These are phyloP conservation scores for Pandemis corylana DNA, from an alignment of 2,888 invertebrate genomes.

Conservation along the genomic window DNA sequence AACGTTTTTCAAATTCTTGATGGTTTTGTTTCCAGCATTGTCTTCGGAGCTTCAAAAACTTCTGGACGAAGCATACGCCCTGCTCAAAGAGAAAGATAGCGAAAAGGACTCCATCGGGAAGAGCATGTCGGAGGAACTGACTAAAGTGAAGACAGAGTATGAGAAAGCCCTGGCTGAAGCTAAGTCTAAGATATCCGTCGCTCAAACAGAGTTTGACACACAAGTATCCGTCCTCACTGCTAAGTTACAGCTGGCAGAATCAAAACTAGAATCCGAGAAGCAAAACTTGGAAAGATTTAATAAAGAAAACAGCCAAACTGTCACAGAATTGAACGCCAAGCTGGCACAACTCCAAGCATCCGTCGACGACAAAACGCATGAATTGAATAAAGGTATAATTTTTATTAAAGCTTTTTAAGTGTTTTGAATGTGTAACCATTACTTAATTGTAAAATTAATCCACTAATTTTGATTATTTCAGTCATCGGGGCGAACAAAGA, in stretches of 20 bases:
- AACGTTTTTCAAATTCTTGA: background rate
- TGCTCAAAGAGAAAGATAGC: constrained; percentile 80
- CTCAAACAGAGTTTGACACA: constrained; percentile 85
- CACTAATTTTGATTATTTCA: constrained; percentile 53
- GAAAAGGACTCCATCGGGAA: constrained; percentile 81
- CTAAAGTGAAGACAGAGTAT: constrained; percentile 77
- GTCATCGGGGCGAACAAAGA: constrained; percentile 77
- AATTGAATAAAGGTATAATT: constrained; percentile 79
- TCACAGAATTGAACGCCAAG: constrained; percentile 78
- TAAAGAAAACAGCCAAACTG: constrained; percentile 78
- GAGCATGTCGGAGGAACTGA: constrained; percentile 79
- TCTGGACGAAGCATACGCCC: constrained; percentile 80
- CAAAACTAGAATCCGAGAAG: constrained; percentile 77
- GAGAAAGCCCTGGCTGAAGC: constrained; percentile 80
- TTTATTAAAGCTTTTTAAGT: constrained; percentile 29
- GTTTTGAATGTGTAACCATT: constrained; percentile 27
- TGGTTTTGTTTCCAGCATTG: constrained; percentile 66
- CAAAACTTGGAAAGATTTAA: constrained; percentile 77
- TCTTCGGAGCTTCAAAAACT: constrained; percentile 81
- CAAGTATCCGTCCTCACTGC: constrained; percentile 83
- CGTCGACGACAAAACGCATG: constrained; percentile 80
- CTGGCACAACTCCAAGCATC: constrained; percentile 77
- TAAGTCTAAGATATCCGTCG: constrained; percentile 88
- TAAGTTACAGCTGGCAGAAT: constrained; percentile 82
- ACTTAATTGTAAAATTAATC: background rate